phyloP scores from a whole-genome alignment of 2,797 vertebrate genomes.

The Sphenopsis melanotis region DNA sequence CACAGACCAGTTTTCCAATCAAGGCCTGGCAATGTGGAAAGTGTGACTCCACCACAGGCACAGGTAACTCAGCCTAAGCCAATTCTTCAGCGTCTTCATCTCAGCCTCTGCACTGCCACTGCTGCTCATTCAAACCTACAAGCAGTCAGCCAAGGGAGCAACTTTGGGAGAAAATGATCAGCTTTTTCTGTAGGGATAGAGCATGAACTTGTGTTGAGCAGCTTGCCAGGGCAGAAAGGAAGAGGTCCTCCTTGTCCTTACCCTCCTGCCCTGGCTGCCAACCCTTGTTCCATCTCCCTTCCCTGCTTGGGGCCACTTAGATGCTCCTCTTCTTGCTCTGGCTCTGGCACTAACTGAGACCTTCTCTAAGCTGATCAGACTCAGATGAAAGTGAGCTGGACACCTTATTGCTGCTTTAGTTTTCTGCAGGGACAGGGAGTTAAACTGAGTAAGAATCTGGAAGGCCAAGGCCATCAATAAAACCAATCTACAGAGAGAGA shows the following conservation, averaged over 20 bases:
- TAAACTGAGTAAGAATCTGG: background rate
- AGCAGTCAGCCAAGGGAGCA: background rate
- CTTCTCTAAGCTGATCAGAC: background rate
- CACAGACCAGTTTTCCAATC: background rate
- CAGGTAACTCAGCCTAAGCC: background rate
- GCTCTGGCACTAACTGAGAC: background rate
- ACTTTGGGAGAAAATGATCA: rapidly evolving
- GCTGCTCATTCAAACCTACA: background rate
- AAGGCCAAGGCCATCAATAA: background rate
- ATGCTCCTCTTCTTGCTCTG: background rate
- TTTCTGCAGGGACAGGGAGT: background rate
- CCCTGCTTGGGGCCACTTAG: background rate
- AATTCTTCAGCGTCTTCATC: background rate
- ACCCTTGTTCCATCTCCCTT: background rate
- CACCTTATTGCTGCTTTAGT: background rate
- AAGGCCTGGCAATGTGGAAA: background rate
- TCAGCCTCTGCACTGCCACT: background rate
- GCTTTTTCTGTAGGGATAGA: background rate
- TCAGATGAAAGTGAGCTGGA: background rate
- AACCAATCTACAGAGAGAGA: background rate
- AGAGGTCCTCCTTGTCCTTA: background rate
- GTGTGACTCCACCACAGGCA: background rate
- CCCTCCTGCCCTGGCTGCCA: background rate
- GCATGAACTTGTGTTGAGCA: background rate
- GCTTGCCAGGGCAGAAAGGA: background rate